Base-by-base conservation (phyloP, 2,888 invertebrate species). In the Pachliopta kotzebuea region DNA sequence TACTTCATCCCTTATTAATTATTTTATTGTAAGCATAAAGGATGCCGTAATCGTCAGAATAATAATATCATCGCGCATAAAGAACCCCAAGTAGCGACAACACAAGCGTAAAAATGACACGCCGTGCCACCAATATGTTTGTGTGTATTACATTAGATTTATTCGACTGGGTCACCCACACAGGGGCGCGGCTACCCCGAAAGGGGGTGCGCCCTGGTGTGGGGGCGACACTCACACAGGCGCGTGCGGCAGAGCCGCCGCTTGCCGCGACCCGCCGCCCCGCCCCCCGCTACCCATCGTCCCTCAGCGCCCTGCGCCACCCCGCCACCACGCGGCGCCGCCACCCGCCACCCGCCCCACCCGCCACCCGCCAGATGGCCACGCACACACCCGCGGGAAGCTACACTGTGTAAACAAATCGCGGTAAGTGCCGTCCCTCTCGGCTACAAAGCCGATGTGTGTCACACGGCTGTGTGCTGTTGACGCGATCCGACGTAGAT, bases 21-120 rank as follows among this genome's bases (percentile, higher is more conserved):
- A 90, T 90, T 91, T 91, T 90, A 91, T 91, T 90, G 90, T 88
- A 85, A 84, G 87, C 89, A 88, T 90, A 90, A 90, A 90, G 86
- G 91, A 90, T 87, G 89, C 84, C 88, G 88, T 90, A 90, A 90
- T 91, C 87, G 86, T 86, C 88, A 86, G 88, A 90, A 90, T 91
- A 90, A 91, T 91, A 90, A 91, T 91, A 90, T 89, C 90, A 88
- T 85, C 88, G 86, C 86, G 83, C 84, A 85, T 89, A 89, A 87
- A 90, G 89, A 88, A 89, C 88, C 90, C 89, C 85, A 84, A 88
- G 87, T 87, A 88, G 85, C 86, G 85, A 77, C 85, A 90, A 91
- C 90, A 90, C 91, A 88, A 86, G 89, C 90, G 89, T 90, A 90
- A 90, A 90, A 90, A 90, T 91, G 88, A 90, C 88, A 89, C 87